Conservation (phyloP, 2,888 invertebrate species). For the Atethmia centrago region DNA sequence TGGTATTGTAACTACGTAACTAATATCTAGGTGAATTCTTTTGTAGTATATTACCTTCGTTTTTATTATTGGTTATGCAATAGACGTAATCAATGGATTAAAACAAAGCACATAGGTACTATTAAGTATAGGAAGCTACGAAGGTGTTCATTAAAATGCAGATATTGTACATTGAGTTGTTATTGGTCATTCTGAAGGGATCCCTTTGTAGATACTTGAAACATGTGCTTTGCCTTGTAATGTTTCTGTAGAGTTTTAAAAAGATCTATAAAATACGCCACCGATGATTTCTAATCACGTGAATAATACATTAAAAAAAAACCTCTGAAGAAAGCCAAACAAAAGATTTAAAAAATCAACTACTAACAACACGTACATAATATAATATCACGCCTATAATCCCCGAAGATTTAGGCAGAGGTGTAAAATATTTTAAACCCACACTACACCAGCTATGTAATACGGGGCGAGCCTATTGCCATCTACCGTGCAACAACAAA, state of each 20-base stretch:
- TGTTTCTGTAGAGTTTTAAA: background rate
- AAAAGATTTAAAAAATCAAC: background rate
- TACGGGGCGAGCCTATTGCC: no score
- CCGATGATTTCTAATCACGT: background rate
- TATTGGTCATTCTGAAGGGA: slow-evolving; percentile 43
- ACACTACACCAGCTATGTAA: no score
- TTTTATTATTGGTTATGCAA: slow-evolving; percentile 31
- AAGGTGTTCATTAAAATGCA: slow-evolving; percentile 53
- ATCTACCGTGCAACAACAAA: no score
- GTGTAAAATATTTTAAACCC: no score
- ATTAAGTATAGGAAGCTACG: slow-evolving; percentile 27
- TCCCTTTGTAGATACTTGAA: slow-evolving; percentile 23
- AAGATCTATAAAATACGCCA: background rate
- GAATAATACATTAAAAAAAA: background rate
- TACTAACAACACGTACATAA: background rate
- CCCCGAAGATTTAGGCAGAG: no score
- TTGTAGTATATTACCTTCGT: background rate
- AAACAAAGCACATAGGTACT: slow-evolving; percentile 43
- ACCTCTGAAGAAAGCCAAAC: background rate
- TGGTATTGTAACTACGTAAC: slow-evolving; percentile 10
- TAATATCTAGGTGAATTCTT: background rate
- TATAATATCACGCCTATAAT: no score
- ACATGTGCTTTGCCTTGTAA: slow-evolving; percentile 8
- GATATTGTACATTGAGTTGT: slow-evolving; percentile 38
- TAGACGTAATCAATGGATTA: slow-evolving; percentile 27